Percentiles rank a stretch among this genome's conserved stretches.
These are phyloP conservation scores for Pseudobourletiella spinata DNA, from an alignment of 1,140 invertebrate genomes.

Conservation along the genomic window DNA sequence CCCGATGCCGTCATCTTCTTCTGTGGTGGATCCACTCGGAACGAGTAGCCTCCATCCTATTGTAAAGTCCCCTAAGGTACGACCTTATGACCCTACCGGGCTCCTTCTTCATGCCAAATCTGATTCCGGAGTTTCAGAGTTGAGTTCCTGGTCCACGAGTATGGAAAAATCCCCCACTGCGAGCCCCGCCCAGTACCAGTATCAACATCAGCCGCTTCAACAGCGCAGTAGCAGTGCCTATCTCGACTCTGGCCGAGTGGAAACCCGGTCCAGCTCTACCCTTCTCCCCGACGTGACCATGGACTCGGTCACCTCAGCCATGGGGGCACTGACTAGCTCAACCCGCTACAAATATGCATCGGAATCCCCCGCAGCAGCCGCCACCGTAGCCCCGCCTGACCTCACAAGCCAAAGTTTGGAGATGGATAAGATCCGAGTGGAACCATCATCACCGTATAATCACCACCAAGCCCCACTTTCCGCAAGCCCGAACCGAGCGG, in stretches of 20 bases:
- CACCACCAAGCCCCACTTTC: neutral
- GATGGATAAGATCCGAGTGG: neutral
- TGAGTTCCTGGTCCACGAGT: slow-evolving; percentile 66
- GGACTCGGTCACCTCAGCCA: slow-evolving; percentile 7
- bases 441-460: no score
- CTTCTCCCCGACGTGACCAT: slow-evolving; percentile 20
- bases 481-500: neutral
- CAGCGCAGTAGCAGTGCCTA: neutral
- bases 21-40: no score
- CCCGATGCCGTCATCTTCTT: neutral
- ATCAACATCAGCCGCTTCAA: slow-evolving; percentile 3
- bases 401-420: neutral
- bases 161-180: slow-evolving; percentile 70
- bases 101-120: slow-evolving; percentile 58
- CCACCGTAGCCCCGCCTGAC: neutral
- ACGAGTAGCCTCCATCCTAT: no score
- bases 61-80: neutral
- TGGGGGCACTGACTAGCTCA: slow-evolving; percentile 11
- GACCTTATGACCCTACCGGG: slow-evolving; percentile 47
- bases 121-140: slow-evolving; percentile 72
- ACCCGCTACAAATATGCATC: slow-evolving; percentile 5
- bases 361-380: neutral
- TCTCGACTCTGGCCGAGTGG: no score
- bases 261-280: neutral
- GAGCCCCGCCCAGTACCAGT: slow-evolving; percentile 34